These are phyloP conservation scores for Standfussiana lucernea DNA, from an alignment of 2,888 invertebrate genomes.

Conservation along the genomic window DNA sequence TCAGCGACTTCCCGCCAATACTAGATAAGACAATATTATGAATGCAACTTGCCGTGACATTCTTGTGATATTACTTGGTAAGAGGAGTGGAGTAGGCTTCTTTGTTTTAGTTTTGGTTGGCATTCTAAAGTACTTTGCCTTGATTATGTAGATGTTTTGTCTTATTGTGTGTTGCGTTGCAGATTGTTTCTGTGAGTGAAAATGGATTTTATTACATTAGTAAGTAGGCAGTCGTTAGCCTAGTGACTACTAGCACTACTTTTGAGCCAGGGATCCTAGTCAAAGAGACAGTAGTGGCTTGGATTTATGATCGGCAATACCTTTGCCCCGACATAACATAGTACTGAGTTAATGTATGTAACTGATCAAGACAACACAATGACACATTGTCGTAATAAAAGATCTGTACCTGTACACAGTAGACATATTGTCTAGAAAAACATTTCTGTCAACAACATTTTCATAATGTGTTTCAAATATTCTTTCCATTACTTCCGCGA, in stretches of 20 bases:
- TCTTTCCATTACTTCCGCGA: neutral
- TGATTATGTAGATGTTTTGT: neutral
- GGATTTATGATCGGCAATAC: neutral
- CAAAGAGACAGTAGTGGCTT: neutral
- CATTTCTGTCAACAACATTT: neutral
- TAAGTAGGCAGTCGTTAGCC: neutral
- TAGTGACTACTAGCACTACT: neutral
- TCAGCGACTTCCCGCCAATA: slow-evolving; percentile 74
- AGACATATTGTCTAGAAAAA: neutral
- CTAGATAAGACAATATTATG: slow-evolving; percentile 73
- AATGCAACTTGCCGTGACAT: slow-evolving; percentile 72
- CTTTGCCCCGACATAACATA: neutral
- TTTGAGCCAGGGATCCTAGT: neutral
- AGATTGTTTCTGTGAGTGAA: neutral
- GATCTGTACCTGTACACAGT: neutral
- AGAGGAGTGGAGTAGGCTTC: slow-evolving; percentile 34
- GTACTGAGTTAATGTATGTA: neutral
- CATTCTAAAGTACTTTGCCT: neutral
- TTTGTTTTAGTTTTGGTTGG: neutral
- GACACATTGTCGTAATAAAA: neutral
- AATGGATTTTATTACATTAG: neutral
- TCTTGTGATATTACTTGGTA: slow-evolving; percentile 65
- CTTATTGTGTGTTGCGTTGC: neutral
- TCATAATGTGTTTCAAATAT: neutral
- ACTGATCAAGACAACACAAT: neutral